Percentiles rank a stretch among this genome's conserved stretches.
These are phyloP conservation scores for Petromus typicus DNA, from an alignment of 2,113 vertebrate species.

Conservation along the genomic window DNA sequence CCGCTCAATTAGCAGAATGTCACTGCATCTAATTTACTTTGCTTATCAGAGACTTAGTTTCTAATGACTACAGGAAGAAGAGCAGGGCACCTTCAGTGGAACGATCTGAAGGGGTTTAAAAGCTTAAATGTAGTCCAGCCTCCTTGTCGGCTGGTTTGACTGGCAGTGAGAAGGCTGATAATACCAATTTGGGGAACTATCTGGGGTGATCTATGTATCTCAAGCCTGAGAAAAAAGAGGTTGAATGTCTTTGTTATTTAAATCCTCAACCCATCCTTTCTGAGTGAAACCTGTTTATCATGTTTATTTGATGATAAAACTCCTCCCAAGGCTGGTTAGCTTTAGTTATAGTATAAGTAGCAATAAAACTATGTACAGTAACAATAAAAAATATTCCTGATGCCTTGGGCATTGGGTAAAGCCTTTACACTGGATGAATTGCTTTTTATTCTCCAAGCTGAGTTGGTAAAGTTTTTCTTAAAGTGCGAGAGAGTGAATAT, in stretches of 20 bases:
- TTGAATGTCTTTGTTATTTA: not conserved
- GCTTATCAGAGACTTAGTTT: constrained; percentile 89
- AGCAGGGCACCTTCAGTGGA: constrained; percentile 85
- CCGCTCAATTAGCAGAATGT: constrained; percentile 92
- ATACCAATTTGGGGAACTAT: not conserved
- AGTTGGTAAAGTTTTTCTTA: constrained; percentile 4
- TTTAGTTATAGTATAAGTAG: not conserved
- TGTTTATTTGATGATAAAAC: constrained; percentile 50
- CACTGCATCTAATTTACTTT: constrained; percentile 94
- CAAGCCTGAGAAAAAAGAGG: not conserved
- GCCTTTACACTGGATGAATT: not conserved
- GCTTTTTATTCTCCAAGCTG: not conserved
- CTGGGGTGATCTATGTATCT: not conserved
- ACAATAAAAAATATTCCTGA: not conserved
- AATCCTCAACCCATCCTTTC: not conserved
- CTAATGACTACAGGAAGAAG: constrained; percentile 86
- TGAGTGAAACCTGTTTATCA: not conserved
- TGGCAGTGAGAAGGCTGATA: constrained; percentile 25
- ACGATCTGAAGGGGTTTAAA: constrained; percentile 80
- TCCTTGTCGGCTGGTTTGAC: constrained; percentile 2
- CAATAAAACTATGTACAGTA: not conserved
- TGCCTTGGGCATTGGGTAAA: not conserved
- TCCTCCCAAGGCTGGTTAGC: not conserved
- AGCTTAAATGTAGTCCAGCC: constrained; percentile 76
- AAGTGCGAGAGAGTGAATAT: not conserved